phyloP scores from a whole-genome alignment of 2,888 invertebrate species.

The Ophraella communa region DNA sequence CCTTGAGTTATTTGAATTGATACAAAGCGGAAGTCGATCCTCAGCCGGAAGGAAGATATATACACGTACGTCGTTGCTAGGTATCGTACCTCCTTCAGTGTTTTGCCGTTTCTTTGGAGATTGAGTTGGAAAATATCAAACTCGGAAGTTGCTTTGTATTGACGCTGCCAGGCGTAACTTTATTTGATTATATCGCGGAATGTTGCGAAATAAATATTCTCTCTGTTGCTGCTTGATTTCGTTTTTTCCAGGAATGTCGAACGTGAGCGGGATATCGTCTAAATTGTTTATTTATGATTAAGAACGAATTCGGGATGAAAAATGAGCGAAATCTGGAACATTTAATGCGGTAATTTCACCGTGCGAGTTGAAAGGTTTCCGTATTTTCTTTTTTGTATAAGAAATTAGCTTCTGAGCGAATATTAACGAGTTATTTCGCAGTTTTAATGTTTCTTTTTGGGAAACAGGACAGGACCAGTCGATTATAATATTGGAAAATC shows the following conservation, averaged over 20 bases:
- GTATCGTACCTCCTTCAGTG: not conserved
- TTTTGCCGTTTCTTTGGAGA: not conserved
- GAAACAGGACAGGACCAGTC: not conserved
- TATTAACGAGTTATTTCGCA: slow-evolving; percentile 58
- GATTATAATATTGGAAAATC: not conserved
- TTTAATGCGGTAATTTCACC: slow-evolving; percentile 38
- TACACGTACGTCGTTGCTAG: not conserved
- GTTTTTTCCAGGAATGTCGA: no score
- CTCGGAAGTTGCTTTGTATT: slow-evolving; percentile 6
- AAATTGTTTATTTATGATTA: no score
- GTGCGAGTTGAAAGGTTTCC: slow-evolving; percentile 24
- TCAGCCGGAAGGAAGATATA: not conserved
- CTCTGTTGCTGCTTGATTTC: not conserved
- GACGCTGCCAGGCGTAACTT: not conserved
- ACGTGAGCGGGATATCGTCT: no score
- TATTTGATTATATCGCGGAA: slow-evolving; percentile 1
- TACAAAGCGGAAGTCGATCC: slow-evolving; percentile 3
- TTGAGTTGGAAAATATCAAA: not conserved
- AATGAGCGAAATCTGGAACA: slow-evolving; percentile 11
- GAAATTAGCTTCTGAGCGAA: slow-evolving; percentile 50
- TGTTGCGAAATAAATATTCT: not conserved
- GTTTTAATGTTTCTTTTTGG: slow-evolving; percentile 57
- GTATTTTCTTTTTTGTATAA: slow-evolving; percentile 31
- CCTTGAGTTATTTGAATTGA: not conserved
- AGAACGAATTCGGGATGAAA: no score